phyloP scores from a whole-genome alignment of 2,113 vertebrate genomes.

The Anas platyrhynchos region DNA sequence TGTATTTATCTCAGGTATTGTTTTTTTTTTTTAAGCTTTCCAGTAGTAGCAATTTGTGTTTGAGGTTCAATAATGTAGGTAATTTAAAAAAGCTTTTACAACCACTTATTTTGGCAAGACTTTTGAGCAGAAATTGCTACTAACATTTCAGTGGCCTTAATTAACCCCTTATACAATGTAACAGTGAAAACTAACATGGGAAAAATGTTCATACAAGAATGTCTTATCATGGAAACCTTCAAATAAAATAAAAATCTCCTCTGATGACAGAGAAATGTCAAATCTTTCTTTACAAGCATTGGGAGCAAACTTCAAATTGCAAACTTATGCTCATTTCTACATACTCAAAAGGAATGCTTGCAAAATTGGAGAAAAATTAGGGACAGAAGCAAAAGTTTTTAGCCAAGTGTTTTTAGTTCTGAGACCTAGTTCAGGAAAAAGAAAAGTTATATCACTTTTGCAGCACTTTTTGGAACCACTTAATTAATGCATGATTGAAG shows the following conservation, averaged over 20 bases:
- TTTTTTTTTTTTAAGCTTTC: not conserved
- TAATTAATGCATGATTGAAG: constrained; percentile 18
- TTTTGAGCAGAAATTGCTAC: not conserved
- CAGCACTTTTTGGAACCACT: not conserved
- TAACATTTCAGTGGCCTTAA: constrained; percentile 5
- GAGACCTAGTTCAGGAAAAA: not conserved
- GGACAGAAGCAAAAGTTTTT: not conserved
- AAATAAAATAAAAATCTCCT: not conserved
- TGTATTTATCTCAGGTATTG: not conserved
- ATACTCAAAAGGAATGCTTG: not conserved
- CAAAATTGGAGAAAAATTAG: not conserved
- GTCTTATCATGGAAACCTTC: not conserved
- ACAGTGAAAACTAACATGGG: not conserved
- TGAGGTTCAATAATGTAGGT: not conserved
- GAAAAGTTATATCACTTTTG: not conserved
- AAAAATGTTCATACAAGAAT: not conserved
- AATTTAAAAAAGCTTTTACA: not conserved
- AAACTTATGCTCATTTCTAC: not conserved
- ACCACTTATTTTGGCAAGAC: constrained; percentile 1
- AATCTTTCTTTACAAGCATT: not conserved
- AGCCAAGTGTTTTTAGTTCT: not conserved
- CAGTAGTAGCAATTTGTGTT: constrained; percentile 10
- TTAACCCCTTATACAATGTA: not conserved
- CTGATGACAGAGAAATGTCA: not conserved
- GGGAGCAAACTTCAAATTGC: not conserved